A percentile compares a stretch with the other conserved stretches of the same genome.
Conservation (phyloP, 1,140 invertebrate species). For the Ips typographus region DNA sequence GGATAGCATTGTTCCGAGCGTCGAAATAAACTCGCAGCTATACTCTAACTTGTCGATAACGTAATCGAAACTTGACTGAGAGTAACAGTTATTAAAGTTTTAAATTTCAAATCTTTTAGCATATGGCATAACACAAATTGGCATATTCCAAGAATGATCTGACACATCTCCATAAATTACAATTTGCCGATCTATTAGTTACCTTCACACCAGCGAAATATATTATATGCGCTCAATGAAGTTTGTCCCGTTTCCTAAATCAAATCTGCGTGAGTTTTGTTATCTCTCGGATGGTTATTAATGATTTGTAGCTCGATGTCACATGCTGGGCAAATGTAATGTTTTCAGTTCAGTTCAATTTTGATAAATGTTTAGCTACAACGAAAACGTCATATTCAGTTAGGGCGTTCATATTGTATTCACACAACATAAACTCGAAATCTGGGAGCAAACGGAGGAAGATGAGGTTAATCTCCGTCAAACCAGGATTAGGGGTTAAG, state of each 20-base stretch:
- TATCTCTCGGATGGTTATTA: neutral
- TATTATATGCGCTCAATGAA: neutral
- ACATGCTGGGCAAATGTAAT: too few species aligned
- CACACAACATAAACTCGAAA: too few species aligned
- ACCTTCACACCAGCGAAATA: neutral
- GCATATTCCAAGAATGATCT: neutral
- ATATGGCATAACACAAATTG: neutral
- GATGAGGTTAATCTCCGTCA: too few species aligned
- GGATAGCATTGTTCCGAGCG: neutral
- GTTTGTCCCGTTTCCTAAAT: constrained; percentile 1
- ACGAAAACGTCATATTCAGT: too few species aligned
- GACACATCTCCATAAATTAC: constrained; percentile 4
- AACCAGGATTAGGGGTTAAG: too few species aligned
- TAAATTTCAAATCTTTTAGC: too few species aligned
- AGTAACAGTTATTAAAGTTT: too few species aligned
- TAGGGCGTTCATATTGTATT: too few species aligned
- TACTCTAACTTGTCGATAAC: too few species aligned
- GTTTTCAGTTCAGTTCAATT: neutral
- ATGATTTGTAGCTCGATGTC: neutral
- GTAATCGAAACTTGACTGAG: too few species aligned
- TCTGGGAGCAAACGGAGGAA: too few species aligned
- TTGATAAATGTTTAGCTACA: too few species aligned
- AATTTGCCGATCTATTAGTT: constrained; percentile 4
- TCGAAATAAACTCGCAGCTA: neutral
- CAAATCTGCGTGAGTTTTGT: neutral